These are phyloP conservation scores for Drosophila suzukii DNA, from an alignment of 1,140 invertebrate species.

Conservation along the genomic window DNA sequence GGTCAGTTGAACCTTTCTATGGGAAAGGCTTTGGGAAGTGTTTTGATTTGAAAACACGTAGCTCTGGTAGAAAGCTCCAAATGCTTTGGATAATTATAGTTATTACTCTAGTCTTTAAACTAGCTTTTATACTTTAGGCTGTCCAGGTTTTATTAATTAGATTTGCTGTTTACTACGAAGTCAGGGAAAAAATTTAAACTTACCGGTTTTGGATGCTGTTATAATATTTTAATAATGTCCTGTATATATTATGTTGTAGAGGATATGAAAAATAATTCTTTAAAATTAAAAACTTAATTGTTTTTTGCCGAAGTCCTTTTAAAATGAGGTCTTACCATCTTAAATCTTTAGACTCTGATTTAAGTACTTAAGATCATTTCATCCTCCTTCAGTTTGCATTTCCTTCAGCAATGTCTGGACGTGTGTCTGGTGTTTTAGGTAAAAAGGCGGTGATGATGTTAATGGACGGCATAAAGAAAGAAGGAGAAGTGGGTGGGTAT, in stretches of 20 bases:
- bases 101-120: conserved; percentile 1
- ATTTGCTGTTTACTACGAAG: neutral
- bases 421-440: conserved; percentile 48
- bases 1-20: conserved; percentile 38
- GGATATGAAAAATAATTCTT: too few species aligned
- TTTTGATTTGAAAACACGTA: conserved; percentile 1
- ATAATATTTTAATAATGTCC: neutral
- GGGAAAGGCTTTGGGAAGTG: conserved; percentile 19
- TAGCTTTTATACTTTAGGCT: neutral
- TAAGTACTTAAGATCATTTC: neutral
- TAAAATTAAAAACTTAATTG: too few species aligned
- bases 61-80: conserved; percentile 16
- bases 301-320: neutral
- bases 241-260: too few species aligned
- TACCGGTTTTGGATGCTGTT: too few species aligned
- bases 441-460: conserved; percentile 65
- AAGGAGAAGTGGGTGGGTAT: conserved; percentile 4
- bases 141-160: neutral
- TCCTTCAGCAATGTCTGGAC: conserved; percentile 36
- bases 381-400: conserved; percentile 2
- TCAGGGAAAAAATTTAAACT: neutral
- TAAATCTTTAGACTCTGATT: neutral
- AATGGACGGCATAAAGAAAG: conserved; percentile 52
- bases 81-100: conserved; percentile 9
- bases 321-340: neutral